Evolutionary conservation across 2,113 vertebrate species (phyloP).

Genomic region (Climacteris rufus): DNA sequence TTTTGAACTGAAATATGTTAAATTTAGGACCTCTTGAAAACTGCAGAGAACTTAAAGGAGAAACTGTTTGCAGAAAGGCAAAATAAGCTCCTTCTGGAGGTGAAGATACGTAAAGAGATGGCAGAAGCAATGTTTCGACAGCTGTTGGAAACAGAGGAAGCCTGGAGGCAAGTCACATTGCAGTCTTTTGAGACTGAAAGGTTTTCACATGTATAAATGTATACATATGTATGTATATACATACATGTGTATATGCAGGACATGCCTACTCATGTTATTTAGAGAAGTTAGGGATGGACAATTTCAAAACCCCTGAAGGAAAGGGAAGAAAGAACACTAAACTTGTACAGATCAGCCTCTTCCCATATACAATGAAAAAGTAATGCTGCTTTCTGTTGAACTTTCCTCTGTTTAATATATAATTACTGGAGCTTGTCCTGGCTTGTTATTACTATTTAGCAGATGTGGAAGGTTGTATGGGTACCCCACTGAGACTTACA

Average conservation of each 20-base stretch:
- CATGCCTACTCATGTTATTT: neutral
- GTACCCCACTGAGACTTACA: neutral
- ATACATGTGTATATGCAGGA: neutral
- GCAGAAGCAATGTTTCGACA: conserved; percentile 85
- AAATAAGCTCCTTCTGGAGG: conserved; percentile 81
- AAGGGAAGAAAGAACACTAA: neutral
- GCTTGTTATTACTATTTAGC: neutral
- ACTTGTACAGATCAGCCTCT: neutral
- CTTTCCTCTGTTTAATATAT: neutral
- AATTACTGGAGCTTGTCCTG: neutral
- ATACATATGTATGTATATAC: neutral
- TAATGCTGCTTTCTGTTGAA: neutral
- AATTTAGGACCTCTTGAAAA: conserved; percentile 71
- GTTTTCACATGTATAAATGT: neutral
- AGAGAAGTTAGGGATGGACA: neutral
- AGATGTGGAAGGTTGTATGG: neutral
- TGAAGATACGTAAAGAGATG: conserved; percentile 89
- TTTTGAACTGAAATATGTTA: neutral
- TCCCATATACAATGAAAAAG: neutral
- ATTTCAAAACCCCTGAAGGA: neutral
- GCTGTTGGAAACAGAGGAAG: conserved; percentile 82
- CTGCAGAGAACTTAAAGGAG: conserved; percentile 74
- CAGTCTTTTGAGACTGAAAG: neutral
- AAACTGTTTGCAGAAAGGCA: conserved; percentile 78
- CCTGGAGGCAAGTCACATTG: conserved; percentile 66